Percentiles rank a stretch among this genome's conserved stretches.
Evolutionary conservation across 2,113 vertebrate species (phyloP).

Genomic region (Rynchops niger): DNA sequence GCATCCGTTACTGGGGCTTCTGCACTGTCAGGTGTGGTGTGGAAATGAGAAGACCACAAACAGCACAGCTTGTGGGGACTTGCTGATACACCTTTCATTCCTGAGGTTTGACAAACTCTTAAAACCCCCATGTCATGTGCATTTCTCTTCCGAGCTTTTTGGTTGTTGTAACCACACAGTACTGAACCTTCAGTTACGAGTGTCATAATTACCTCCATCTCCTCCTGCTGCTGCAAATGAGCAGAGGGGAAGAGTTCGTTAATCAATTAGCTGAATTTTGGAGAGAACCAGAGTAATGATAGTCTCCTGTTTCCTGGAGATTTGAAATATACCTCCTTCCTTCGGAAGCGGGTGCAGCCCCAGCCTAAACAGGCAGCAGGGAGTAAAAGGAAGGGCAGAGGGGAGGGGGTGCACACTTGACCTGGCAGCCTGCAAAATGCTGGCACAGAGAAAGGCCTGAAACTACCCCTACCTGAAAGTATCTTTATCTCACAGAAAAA

Average conservation of each 20-base stretch:
- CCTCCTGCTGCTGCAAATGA: constrained; percentile 36
- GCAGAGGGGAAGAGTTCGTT: constrained; percentile 33
- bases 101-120: background rate
- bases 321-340: constrained; percentile 20
- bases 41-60: background rate
- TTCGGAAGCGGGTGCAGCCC: background rate
- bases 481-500: background rate
- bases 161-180: background rate
- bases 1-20: background rate
- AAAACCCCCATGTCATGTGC: background rate
- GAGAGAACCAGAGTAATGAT: constrained; percentile 5
- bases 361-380: background rate
- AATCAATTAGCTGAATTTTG: constrained; percentile 32
- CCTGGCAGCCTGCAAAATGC: background rate
- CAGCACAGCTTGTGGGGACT: background rate
- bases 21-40: background rate
- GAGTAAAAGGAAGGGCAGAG: background rate
- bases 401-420: rapidly evolving
- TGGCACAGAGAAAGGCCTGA: background rate
- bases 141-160: background rate
- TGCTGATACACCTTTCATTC: background rate
- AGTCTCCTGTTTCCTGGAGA: constrained; percentile 44
- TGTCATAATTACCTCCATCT: constrained; percentile 15
- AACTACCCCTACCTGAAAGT: background rate
- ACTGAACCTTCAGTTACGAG: background rate